Evolutionary conservation across 2,888 invertebrate species (phyloP).

Genomic region (Panopea generosa): DNA sequence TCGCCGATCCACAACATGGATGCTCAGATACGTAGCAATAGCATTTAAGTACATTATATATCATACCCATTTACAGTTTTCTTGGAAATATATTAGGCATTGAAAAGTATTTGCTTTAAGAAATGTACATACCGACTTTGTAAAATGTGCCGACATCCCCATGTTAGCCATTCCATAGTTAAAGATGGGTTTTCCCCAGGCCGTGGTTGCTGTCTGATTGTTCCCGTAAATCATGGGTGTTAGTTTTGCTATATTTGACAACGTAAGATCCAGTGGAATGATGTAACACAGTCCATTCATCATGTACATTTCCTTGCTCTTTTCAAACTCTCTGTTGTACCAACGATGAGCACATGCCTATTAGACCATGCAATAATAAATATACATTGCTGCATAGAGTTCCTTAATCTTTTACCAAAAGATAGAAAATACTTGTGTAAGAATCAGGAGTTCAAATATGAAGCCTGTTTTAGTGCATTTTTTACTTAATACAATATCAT

Average conservation of each 20-base stretch:
- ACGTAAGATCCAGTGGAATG: slow-evolving; percentile 55
- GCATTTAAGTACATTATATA: too few species aligned
- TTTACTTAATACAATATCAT: too few species aligned
- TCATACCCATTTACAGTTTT: too few species aligned
- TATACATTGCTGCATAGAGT: not conserved
- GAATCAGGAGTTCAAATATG: too few species aligned
- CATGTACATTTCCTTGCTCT: slow-evolving; percentile 27
- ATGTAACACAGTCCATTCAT: slow-evolving; percentile 73
- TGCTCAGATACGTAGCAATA: too few species aligned
- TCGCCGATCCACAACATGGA: too few species aligned
- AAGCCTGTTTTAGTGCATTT: too few species aligned
- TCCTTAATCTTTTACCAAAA: too few species aligned
- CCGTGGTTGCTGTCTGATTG: slow-evolving; percentile 40
- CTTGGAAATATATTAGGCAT: too few species aligned
- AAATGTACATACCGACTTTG: slow-evolving; percentile 31
- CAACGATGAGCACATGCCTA: slow-evolving; percentile 76
- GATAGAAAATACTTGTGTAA: too few species aligned
- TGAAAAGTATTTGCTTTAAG: too few species aligned
- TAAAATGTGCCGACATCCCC: slow-evolving; percentile 65
- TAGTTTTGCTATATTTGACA: slow-evolving; percentile 58
- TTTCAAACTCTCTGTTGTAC: slow-evolving; percentile 58
- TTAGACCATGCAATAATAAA: slow-evolving; percentile 1
- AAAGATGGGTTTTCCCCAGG: slow-evolving; percentile 21
- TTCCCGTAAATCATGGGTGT: slow-evolving; percentile 53
- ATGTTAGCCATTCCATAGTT: slow-evolving; percentile 66